Evolutionary conservation across 2,888 invertebrate genomes (phyloP).

Genomic region (Clivina fossor): DNA sequence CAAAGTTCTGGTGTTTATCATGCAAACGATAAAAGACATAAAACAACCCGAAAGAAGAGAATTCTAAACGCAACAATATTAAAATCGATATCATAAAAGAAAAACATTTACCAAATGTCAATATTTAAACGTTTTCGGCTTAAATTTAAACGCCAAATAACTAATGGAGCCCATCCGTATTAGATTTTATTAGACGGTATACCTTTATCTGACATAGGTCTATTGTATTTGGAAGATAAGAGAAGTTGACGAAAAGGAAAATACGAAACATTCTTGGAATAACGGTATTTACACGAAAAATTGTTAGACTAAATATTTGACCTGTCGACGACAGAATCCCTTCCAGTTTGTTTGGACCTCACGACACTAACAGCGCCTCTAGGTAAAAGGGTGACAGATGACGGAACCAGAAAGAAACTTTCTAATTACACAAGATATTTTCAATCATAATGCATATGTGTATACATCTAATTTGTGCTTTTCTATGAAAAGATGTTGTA

Average conservation of each 20-base stretch:
- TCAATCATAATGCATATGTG: too few relatives aligned
- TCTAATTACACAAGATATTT: too few relatives aligned
- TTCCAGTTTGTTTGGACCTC: too few relatives aligned
- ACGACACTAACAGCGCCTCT: too few relatives aligned
- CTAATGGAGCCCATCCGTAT: not conserved
- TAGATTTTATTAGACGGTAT: not conserved
- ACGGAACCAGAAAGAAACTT: too few relatives aligned
- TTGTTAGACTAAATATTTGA: slow-evolving; percentile 21
- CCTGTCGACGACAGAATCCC: too few relatives aligned
- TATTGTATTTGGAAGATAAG: not conserved
- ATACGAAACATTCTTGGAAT: slow-evolving; percentile 25
- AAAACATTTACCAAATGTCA: not conserved
- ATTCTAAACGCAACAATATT: not conserved
- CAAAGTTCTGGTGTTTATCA: too few relatives aligned
- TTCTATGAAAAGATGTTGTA: too few relatives aligned
- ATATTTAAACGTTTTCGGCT: not conserved
- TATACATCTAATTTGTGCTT: too few relatives aligned
- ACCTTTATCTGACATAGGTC: not conserved
- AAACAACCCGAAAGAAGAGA: not conserved
- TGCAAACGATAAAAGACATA: too few relatives aligned
- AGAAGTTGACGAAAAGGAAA: slow-evolving; percentile 2
- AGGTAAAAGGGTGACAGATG: too few relatives aligned
- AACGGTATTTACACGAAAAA: slow-evolving; percentile 16
- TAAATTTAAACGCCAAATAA: not conserved
- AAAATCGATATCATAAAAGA: not conserved